These are phyloP conservation scores for Zosterops pallidus DNA, from an alignment of 2,113 vertebrate genomes.

Conservation along the genomic window DNA sequence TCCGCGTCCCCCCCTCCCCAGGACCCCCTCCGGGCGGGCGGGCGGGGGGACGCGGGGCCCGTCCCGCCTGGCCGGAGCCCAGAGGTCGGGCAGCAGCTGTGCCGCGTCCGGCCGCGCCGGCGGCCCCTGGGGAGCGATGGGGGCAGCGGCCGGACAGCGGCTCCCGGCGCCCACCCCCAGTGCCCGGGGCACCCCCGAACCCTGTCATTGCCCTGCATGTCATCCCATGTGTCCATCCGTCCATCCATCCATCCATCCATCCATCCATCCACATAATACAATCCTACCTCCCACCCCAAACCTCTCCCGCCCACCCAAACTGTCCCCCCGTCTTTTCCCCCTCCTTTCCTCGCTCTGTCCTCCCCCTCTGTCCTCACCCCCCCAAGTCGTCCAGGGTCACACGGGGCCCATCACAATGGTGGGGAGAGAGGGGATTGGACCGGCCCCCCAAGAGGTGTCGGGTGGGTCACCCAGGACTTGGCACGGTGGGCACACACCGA, in stretches of 20 bases:
- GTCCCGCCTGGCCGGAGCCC: background rate
- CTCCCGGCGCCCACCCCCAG: background rate
- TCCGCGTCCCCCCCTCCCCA: background rate
- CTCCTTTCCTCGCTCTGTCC: too few species aligned
- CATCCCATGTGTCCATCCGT: background rate
- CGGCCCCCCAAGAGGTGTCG: too few species aligned
- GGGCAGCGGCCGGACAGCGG: background rate
- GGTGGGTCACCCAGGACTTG: too few species aligned
- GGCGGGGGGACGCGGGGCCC: background rate
- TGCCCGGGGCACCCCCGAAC: background rate
- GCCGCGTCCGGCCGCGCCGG: background rate
- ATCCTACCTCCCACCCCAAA: background rate
- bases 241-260: background rate
- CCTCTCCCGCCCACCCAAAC: too few species aligned
- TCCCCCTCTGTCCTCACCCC: background rate
- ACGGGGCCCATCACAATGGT: background rate
- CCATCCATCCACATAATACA: background rate
- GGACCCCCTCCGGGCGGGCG: background rate
- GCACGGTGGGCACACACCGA: background rate
- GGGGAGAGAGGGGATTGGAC: too few species aligned
- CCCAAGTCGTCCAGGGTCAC: background rate
- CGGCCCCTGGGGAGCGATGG: background rate
- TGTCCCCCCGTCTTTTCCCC: background rate
- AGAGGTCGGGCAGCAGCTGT: slow-evolving; percentile 13
- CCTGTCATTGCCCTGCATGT: background rate